phyloP scores from a whole-genome alignment of 1,140 invertebrate genomes.

The Maniola jurtina region DNA sequence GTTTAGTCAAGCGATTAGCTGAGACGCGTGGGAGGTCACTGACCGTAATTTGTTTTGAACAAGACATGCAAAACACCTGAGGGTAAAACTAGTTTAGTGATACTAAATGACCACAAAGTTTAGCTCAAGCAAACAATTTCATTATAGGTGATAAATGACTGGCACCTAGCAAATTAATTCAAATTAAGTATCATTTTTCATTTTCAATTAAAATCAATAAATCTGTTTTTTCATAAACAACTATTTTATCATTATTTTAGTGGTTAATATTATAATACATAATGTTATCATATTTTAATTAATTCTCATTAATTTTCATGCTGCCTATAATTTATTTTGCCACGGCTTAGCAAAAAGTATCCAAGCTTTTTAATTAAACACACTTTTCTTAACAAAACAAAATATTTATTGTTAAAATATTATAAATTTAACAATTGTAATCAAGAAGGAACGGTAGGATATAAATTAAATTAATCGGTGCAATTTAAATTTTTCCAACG shows the following conservation, averaged over 20 bases:
- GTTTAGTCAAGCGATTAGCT: slow-evolving; percentile 50
- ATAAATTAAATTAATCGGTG: not conserved
- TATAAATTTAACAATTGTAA: not conserved
- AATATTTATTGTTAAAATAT: not conserved
- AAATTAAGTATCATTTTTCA: too few relatives aligned
- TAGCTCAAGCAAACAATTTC: not conserved
- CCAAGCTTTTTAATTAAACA: too few relatives aligned
- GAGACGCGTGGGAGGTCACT: slow-evolving; percentile 40
- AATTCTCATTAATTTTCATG: too few relatives aligned
- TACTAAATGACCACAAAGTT: slow-evolving; percentile 16
- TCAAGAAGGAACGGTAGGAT: not conserved
- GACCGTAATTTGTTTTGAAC: slow-evolving; percentile 41
- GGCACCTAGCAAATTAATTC: too few relatives aligned
- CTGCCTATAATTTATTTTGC: too few relatives aligned
- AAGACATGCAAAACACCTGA: slow-evolving; percentile 30
- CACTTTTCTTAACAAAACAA: too few relatives aligned
- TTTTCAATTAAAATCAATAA: too few relatives aligned
- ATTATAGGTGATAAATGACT: not conserved
- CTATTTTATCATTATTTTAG: too few relatives aligned
- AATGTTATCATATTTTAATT: too few relatives aligned
- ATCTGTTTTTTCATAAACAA: too few relatives aligned
- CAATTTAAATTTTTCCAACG: not conserved
- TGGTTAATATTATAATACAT: too few relatives aligned
- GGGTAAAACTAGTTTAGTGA: slow-evolving; percentile 25
- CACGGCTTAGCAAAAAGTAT: not conserved